A percentile compares a stretch with the other conserved stretches of the same genome.
phyloP scores from a whole-genome alignment of 2,888 invertebrate genomes.

The Trachelus tabidus region DNA sequence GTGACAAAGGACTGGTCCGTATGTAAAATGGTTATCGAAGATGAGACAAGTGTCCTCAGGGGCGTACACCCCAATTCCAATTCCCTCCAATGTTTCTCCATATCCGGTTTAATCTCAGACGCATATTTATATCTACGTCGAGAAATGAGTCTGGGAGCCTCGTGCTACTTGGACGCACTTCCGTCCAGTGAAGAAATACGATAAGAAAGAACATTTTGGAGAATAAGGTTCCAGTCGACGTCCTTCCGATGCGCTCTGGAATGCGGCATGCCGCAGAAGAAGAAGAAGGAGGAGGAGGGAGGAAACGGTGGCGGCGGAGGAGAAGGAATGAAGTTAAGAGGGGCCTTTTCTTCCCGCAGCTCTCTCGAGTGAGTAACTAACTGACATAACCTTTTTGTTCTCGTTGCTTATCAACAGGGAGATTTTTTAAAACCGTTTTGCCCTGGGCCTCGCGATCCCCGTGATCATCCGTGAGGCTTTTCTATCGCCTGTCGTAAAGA shows the following conservation, averaged over 20 bases:
- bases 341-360: background rate
- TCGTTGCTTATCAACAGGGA: background rate
- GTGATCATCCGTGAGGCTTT: background rate
- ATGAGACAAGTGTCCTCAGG: background rate
- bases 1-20: background rate
- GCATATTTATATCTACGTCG: background rate
- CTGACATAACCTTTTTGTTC: constrained; percentile 1
- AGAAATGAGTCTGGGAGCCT: background rate
- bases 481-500: background rate
- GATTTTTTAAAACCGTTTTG: background rate
- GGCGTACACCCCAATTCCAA: background rate
- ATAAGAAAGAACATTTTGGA: background rate
- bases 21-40: background rate
- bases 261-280: constrained; percentile 1
- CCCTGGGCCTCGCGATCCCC: background rate
- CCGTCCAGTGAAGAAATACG: background rate
- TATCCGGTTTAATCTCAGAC: background rate
- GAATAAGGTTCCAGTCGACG: constrained; percentile 2
- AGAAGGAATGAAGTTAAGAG: constrained; percentile 4
- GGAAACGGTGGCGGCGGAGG: background rate
- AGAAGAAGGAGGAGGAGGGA: background rate
- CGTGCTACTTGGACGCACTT: background rate
- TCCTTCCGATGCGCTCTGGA: constrained; percentile 13
- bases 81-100: background rate
- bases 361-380: constrained; percentile 4